Conservation (phyloP, 2,888 invertebrate genomes). For the Rhagonycha fulva region DNA sequence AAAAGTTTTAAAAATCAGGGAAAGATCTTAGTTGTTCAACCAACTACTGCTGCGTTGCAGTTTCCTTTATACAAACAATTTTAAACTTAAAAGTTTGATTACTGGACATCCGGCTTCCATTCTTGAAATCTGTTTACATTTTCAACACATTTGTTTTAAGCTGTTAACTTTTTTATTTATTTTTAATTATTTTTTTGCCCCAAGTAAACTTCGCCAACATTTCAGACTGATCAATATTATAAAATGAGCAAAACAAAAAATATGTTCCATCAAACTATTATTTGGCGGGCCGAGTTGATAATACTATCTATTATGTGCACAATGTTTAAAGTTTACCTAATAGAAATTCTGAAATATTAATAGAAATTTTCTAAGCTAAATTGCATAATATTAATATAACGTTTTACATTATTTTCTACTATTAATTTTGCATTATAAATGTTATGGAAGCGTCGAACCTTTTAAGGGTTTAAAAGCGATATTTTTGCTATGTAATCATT, state of each 20-base stretch:
- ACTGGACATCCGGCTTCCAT: neutral
- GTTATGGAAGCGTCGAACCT: neutral
- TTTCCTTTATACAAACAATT: neutral
- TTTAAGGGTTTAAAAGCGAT: neutral
- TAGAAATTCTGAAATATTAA: neutral
- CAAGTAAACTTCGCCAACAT: neutral
- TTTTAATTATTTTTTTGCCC: neutral
- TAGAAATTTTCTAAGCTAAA: neutral
- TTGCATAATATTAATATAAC: neutral
- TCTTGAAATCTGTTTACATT: neutral
- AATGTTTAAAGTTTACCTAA: neutral
- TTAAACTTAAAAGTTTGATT: neutral
- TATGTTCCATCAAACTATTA: neutral
- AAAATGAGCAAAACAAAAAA: neutral
- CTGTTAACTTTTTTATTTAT: neutral
- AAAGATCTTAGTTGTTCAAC: neutral
- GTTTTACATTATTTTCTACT: neutral
- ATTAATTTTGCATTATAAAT: neutral
- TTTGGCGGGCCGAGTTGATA: neutral
- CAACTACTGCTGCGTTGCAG: neutral
- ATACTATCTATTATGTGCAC: neutral
- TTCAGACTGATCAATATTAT: neutral
- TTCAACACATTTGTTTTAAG: neutral
- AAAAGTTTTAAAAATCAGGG: neutral
- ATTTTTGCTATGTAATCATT: neutral